Base-by-base conservation (phyloP, 2,888 invertebrate species). In the Latrodectus elegans region DNA sequence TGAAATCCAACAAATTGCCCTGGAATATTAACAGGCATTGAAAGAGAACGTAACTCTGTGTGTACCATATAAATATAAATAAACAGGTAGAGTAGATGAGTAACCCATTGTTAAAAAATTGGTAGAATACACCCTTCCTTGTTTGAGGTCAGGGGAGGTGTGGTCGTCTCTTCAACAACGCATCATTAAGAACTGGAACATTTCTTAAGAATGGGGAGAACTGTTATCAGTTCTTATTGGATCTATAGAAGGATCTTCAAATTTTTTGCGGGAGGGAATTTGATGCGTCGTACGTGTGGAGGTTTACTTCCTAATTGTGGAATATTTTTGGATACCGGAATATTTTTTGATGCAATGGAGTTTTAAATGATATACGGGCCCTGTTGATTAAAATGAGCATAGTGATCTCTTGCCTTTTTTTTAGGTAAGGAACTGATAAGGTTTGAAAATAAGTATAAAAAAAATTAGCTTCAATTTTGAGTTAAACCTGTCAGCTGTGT, bases 121-220 rank as follows among this genome's bases (percentile, higher is more conserved):
- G 76, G 67, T 49, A 53, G 49, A 70, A 64, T 71, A 65, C 15
- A 52, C 70, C 83, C 78, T 84, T 73, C 78, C 65, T 68, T 49
- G 60, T 78, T 84, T 73, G 65, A 78, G 84, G 84, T 79, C 85
- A 85, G 38, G 49, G 74, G 38, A 85, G 85, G 84, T 73, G 78
- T 71, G 78, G 85, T 68, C 68, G 67, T 51, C 49, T 75, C 60
- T 72, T 74, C 79, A 74, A 79, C 68, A 60, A 73, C 51, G 38
- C 72, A 53, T 73, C 73, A 78, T 78, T 68, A 78, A 65, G 78
- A 84, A 84, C 49, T 84, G 78, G 78, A 85, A 85, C 85, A 85
- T 68, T 79, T 60, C 60, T 60, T 60, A 12, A 60, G 60, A 60
- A 60, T 60, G n/a, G 60, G 60, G n/a, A 60, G 60, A 11, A 60